Base-by-base conservation (phyloP, 2,113 vertebrate genomes). In the Ammospiza caudacuta region DNA sequence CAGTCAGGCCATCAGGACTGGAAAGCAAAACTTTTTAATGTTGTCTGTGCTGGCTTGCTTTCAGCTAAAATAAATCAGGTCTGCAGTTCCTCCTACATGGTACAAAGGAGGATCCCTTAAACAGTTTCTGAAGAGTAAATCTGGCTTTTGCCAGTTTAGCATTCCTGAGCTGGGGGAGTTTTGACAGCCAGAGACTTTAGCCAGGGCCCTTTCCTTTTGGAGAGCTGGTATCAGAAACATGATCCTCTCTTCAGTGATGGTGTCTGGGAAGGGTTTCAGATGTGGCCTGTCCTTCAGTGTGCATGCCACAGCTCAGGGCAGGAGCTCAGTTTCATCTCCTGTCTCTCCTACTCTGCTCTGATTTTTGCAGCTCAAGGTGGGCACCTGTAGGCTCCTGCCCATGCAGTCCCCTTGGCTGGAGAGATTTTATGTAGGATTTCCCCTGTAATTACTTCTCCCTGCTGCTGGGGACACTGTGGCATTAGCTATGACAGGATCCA, bases 391-490 rank as follows among this genome's bases (percentile, higher is more conserved):
- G 54, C 79, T 74, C 47, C 59, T 90, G 41, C 33, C 49, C 2
- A 0, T 49, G 44, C 72, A 15, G 63, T 77, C 20, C 75, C 1
- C 3, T 27, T 0, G 5, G 17, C 44, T 69, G 51, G 46, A 76
- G 62, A 75, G 37, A 21, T 29, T 7, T 52, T 29, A 0, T 63
- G 35, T 9, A 66, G 82, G 47, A 83, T 90, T 95, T 67, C 41
- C 89, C 47, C 75, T 97, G 94, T 92, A 93, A 74, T 96, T 90
- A 64, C 93, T 91, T 94, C 88, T 96, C 61, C 52, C 35, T 91
- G 92, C 95, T 96, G 94, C 83, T 95, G 92, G 96, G 93, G 95
- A 96, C 95, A 96, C 95, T 94, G 95, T 95, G 76, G 41, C 73
- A 88, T 81, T 82, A 94, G 80, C 54, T 89, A 93, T 94, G 86